Evolutionary conservation across 1,140 invertebrate species (phyloP).

Genomic region (Drosophila pandora): DNA sequence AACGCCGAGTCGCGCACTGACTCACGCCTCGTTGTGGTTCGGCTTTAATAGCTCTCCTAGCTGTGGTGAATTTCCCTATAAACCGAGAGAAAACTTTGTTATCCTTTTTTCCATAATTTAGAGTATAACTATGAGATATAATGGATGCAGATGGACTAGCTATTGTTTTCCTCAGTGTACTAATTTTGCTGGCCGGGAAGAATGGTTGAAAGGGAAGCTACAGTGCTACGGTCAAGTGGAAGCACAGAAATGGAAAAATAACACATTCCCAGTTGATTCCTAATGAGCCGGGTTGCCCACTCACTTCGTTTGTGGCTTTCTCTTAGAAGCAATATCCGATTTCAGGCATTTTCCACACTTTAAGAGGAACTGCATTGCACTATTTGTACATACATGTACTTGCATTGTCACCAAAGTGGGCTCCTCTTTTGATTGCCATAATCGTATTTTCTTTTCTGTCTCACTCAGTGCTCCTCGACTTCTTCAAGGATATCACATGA

Average conservation of each 20-base stretch:
- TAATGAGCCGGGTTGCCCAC: conserved; percentile 48
- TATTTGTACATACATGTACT: not conserved
- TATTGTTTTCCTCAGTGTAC: not conserved
- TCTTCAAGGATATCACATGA: conserved; percentile 71
- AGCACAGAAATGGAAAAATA: conserved; percentile 38
- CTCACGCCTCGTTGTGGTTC: conserved; percentile 25
- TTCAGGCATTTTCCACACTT: conserved; percentile 36
- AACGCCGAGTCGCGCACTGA: conserved; percentile 65
- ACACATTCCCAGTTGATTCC: conserved; percentile 48
- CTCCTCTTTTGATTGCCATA: conserved; percentile 30
- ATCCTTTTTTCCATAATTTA: not conserved
- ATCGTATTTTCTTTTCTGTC: conserved; percentile 25
- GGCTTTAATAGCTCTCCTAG: conserved; percentile 60
- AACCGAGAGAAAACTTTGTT: not conserved
- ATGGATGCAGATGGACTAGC: not conserved
- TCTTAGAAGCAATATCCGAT: conserved; percentile 57
- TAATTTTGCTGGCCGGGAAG: conserved; percentile 4
- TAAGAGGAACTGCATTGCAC: conserved; percentile 4
- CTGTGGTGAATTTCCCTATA: conserved; percentile 63
- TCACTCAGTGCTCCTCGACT: conserved; percentile 5
- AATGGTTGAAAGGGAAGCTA: not conserved
- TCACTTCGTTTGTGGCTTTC: conserved; percentile 24
- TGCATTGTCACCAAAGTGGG: conserved; percentile 11
- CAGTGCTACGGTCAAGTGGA: conserved; percentile 16
- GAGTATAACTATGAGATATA: no score